Evolutionary conservation across 2,888 invertebrate genomes (phyloP).

Genomic region (Apodemia mormo): DNA sequence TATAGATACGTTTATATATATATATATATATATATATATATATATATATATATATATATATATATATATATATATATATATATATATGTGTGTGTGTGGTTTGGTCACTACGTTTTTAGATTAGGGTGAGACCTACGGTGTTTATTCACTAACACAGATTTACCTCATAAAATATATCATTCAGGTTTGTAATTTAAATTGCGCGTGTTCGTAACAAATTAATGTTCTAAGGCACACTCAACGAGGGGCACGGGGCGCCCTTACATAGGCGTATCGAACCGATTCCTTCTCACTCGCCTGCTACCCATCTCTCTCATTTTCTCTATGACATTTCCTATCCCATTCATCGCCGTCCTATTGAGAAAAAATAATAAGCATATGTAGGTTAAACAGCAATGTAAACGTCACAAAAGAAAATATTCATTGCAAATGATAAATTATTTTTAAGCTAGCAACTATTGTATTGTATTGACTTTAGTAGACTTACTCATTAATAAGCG

Average conservation of each 20-base stretch:
- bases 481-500: not conserved
- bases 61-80: too few species aligned
- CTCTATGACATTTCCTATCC: slow-evolving; percentile 29
- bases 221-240: slow-evolving; percentile 59
- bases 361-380: slow-evolving; percentile 26
- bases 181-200: not conserved
- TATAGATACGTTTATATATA: too few species aligned
- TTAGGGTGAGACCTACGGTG: too few species aligned
- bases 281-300: slow-evolving; percentile 46
- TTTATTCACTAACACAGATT: not conserved
- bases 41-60: too few species aligned
- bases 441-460: not conserved
- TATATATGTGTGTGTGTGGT: too few species aligned
- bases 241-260: slow-evolving; percentile 51
- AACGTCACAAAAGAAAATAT: slow-evolving; percentile 8
- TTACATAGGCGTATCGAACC: slow-evolving; percentile 64
- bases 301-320: slow-evolving; percentile 41
- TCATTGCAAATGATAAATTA: not conserved
- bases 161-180: not conserved
- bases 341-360: slow-evolving; percentile 33
- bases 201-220: slow-evolving; percentile 45
- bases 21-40: too few species aligned
- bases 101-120: too few species aligned
- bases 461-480: not conserved
- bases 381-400: slow-evolving; percentile 19